Base-by-base conservation (phyloP, 2,113 vertebrate genomes). In the Ascaphus truei region DNA sequence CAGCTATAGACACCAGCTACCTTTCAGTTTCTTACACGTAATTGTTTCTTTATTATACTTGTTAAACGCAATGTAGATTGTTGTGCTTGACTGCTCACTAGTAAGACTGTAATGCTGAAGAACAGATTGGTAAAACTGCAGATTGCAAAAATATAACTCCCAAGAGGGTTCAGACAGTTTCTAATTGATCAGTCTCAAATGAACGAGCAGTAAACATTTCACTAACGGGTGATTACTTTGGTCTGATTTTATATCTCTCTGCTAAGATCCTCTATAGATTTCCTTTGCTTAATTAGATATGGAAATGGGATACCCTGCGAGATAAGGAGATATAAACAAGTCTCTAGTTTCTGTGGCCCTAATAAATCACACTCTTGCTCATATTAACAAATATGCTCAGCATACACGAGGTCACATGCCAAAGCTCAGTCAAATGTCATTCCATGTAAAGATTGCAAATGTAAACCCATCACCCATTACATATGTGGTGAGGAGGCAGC, bases 301-400 rank as follows among this genome's bases (percentile, higher is more conserved):
- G 62, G 78, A 80, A 80, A 80, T 2, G 45, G 64, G 75, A 82
- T 73, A 63, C 62, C 76, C 66, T 47, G 39, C 23, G 58, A 57
- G 36, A 78, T 63, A 72, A 78, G 75, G 43, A 68, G 59, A 81
- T 78, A 79, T 65, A 75, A 73, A 81, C 76, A 69, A 61, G 15
- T 41, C 18, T 41, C 52, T 52, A 39, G 56, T 30, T 61, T 50
- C 43, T 3, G 3, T 12, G 31, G 56, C 29, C 26, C 22, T 37
- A 25, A n/a, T 9, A 16, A 61, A 29, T n/a, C 15, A 69, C 31
- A 50, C 22, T 31, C 33, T 22, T 60, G n/a, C 31, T 71, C 16
- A 52, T 51, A 68, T 39, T 51, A 60, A 71, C 25, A 60, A 36
- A 61, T 61, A 61, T 22, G 16, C 22, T 3, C 5, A 12, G 12